Evolutionary conservation across 1,140 invertebrate genomes (phyloP).

Genomic region (Pseudomyrmex concolor): DNA sequence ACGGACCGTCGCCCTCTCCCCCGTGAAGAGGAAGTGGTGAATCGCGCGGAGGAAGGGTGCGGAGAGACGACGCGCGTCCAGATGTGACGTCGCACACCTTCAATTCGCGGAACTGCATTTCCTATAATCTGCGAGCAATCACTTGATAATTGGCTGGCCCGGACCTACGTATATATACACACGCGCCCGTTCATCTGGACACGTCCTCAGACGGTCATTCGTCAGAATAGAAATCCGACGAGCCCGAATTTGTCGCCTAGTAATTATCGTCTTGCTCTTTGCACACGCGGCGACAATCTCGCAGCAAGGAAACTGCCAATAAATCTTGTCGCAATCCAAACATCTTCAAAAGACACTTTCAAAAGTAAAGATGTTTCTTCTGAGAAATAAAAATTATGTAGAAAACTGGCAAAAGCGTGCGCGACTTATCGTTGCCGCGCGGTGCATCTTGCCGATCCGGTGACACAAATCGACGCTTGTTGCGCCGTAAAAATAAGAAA

Average conservation of each 20-base stretch:
- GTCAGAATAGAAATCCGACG: constrained; percentile 63
- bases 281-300: background rate
- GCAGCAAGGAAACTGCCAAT: background rate
- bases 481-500: constrained; percentile 42
- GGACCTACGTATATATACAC: constrained; percentile 57
- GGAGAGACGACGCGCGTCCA: constrained; percentile 46
- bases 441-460: background rate
- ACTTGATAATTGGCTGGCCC: constrained; percentile 75
- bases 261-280: constrained; percentile 59
- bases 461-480: constrained; percentile 58
- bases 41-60: constrained; percentile 42
- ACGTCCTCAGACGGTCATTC: constrained; percentile 67
- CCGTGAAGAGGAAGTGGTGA: constrained; percentile 64
- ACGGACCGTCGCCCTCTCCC: constrained; percentile 20
- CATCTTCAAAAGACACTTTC: background rate
- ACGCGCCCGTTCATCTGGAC: constrained; percentile 47
- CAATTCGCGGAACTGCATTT: constrained; percentile 75
- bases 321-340: background rate
- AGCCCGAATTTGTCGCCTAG: constrained; percentile 17
- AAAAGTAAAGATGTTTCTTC: background rate
- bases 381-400: background rate
- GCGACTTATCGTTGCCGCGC: background rate
- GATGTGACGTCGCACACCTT: constrained; percentile 63
- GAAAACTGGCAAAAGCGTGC: background rate
- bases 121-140: constrained; percentile 80